Percentiles rank a stretch among this genome's conserved stretches.
These are phyloP conservation scores for Sorex araneus DNA, from an alignment of 2,113 vertebrate genomes.

Conservation along the genomic window DNA sequence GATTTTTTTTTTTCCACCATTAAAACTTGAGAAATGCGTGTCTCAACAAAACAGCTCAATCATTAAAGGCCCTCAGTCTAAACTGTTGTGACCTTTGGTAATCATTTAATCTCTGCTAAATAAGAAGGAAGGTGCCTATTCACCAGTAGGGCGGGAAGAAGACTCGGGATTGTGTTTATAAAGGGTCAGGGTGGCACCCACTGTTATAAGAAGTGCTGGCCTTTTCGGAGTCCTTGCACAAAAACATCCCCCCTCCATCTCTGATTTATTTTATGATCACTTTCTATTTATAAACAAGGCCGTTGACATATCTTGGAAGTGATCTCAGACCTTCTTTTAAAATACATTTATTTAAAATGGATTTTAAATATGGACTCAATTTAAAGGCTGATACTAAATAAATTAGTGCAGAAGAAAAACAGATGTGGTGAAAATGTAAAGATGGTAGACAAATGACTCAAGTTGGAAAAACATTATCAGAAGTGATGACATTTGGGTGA, in stretches of 20 bases:
- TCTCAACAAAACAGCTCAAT: background rate
- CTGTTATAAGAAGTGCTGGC: background rate
- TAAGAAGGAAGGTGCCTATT: background rate
- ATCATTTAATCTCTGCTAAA: conserved; percentile 24
- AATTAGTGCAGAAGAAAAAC: background rate
- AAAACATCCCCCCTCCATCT: background rate
- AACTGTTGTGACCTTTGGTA: background rate
- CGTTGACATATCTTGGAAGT: conserved; percentile 28
- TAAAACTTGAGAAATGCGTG: background rate
- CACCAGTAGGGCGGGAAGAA: background rate
- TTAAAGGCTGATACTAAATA: conserved; percentile 41
- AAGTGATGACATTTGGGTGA: background rate
- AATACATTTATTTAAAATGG: conserved; percentile 7
- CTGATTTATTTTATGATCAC: conserved; percentile 18
- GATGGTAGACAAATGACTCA: background rate
- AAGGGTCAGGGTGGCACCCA: background rate
- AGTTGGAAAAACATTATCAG: background rate
- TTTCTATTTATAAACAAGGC: conserved; percentile 23
- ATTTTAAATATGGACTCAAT: conserved; percentile 14
- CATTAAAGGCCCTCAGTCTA: background rate
- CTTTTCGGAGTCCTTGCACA: no score
- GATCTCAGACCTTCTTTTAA: conserved; percentile 41
- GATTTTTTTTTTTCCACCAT: background rate
- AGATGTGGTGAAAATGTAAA: background rate
- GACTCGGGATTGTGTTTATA: background rate